Conservation (phyloP, 1,140 invertebrate genomes). For the Phthorimaea operculella region DNA sequence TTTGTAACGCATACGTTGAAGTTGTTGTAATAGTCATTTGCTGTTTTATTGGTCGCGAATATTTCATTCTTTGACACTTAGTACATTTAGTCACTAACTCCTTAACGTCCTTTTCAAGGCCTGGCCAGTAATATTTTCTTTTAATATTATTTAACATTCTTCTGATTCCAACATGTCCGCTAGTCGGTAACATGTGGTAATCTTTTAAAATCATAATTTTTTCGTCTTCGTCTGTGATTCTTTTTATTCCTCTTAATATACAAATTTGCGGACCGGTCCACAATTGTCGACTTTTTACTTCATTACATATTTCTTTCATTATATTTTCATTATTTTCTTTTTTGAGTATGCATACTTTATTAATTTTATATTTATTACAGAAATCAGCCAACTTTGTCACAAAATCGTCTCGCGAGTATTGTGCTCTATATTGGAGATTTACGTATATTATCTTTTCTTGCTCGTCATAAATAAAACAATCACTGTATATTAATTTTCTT, state of each 20-base stretch:
- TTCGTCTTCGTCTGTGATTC: background rate
- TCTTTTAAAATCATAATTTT: slow-evolving; percentile 1
- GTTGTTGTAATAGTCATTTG: slow-evolving; percentile 15
- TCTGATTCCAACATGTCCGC: background rate
- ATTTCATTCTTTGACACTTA: slow-evolving; percentile 1
- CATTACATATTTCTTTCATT: slow-evolving; percentile 2
- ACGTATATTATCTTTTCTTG: background rate
- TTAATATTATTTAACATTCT: slow-evolving; percentile 1
- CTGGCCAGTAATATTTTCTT: slow-evolving; percentile 3
- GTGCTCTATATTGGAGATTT: background rate
- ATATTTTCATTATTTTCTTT: slow-evolving; percentile 8
- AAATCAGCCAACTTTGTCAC: background rate
- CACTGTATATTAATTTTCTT: background rate
- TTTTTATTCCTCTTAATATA: slow-evolving; percentile 1
- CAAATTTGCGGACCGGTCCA: slow-evolving; percentile 7
- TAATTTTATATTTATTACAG: slow-evolving; percentile 6
- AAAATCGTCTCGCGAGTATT: slow-evolving; percentile 1
- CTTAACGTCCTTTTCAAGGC: background rate
- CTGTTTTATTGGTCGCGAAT: slow-evolving; percentile 1
- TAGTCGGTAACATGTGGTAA: slow-evolving; percentile 1
- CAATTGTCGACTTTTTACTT: background rate
- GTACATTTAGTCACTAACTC: background rate
- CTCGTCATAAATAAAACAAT: background rate
- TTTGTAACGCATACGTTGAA: slow-evolving; percentile 15
- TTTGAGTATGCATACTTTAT: slow-evolving; percentile 6